phyloP scores from a whole-genome alignment of 2,797 vertebrate species.

The Adrianichthys oophorus region DNA sequence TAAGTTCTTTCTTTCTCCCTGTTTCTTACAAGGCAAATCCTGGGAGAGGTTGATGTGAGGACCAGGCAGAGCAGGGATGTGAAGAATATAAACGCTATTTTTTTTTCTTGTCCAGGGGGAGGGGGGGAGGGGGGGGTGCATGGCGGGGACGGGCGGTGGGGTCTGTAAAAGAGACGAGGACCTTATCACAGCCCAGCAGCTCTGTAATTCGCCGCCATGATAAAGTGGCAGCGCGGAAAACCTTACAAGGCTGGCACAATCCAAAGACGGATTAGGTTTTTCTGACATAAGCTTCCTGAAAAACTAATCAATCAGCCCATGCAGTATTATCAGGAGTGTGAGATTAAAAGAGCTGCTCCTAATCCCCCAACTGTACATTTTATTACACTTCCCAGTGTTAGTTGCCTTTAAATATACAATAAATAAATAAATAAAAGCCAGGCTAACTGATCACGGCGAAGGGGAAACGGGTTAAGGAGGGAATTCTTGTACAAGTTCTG shows the following conservation, averaged over 20 bases:
- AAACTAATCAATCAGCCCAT: constrained; percentile 95
- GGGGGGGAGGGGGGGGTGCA: constrained; percentile 42
- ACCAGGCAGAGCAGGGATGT: constrained; percentile 77
- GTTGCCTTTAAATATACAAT: constrained; percentile 75
- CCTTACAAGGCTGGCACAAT: constrained; percentile 93
- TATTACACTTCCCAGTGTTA: constrained; percentile 81
- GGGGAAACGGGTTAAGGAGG: constrained; percentile 63
- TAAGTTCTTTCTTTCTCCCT: constrained; percentile 50
- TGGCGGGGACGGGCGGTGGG: constrained; percentile 63
- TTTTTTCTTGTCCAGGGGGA: constrained; percentile 81
- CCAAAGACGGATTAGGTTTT: constrained; percentile 94
- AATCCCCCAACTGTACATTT: constrained; percentile 89
- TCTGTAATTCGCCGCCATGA: constrained; percentile 89
- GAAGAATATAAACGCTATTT: constrained; percentile 87
- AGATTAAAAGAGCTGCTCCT: constrained; percentile 85
- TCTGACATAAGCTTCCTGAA: constrained; percentile 95
- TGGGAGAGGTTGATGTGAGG: constrained; percentile 77
- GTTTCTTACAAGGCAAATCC: constrained; percentile 74
- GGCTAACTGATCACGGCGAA: constrained; percentile 74
- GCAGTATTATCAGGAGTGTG: constrained; percentile 87
- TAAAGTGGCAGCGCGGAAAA: constrained; percentile 89
- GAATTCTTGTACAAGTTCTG: constrained; percentile 69
- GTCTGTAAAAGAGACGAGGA: constrained; percentile 81
- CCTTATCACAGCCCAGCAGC: constrained; percentile 96
- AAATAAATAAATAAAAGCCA: constrained; percentile 78